phyloP scores from a whole-genome alignment of 2,797 vertebrate genomes.

The Argentina silus region DNA sequence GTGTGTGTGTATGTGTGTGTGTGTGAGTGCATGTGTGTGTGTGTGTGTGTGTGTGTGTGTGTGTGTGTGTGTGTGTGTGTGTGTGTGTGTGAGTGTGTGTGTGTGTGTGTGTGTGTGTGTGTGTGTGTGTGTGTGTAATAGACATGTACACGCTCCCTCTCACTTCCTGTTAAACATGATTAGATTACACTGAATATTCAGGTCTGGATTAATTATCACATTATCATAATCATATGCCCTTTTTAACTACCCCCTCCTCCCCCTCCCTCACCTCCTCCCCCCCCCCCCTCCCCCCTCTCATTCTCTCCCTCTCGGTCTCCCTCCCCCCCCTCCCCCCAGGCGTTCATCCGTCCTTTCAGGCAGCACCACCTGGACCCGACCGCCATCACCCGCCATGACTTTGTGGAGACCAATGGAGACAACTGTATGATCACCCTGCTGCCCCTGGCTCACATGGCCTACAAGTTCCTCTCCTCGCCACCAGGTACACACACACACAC shows the following conservation, averaged over 20 bases:
- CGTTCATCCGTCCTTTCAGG: slow-evolving; percentile 96
- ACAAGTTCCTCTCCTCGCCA: slow-evolving; percentile 78
- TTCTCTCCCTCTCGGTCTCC: not conserved
- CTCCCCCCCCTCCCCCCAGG: slow-evolving; percentile 77
- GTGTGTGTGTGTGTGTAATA: slow-evolving; percentile 15
- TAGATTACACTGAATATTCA: not conserved
- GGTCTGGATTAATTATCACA: not conserved
- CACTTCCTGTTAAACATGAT: slow-evolving; percentile 4
- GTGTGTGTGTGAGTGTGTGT: too few relatives aligned
- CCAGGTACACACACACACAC: not conserved
- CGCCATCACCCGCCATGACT: slow-evolving; percentile 96
- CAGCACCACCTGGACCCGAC: slow-evolving; percentile 99
- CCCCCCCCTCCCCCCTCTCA: not conserved
- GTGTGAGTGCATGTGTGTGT: too few relatives aligned
- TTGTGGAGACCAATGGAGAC: slow-evolving; percentile 98
- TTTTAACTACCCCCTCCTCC: not conserved
- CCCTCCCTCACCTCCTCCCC: not conserved
- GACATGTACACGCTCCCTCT: not conserved
- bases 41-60: too few relatives aligned
- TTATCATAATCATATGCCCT: not conserved
- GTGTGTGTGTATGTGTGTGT: too few relatives aligned
- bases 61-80: too few relatives aligned
- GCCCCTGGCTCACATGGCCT: slow-evolving; percentile 92
- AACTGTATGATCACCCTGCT: slow-evolving; percentile 95
- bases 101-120: slow-evolving; percentile 41